These are phyloP conservation scores for Apolygus lucorum DNA, from an alignment of 1,140 invertebrate genomes.

Conservation along the genomic window DNA sequence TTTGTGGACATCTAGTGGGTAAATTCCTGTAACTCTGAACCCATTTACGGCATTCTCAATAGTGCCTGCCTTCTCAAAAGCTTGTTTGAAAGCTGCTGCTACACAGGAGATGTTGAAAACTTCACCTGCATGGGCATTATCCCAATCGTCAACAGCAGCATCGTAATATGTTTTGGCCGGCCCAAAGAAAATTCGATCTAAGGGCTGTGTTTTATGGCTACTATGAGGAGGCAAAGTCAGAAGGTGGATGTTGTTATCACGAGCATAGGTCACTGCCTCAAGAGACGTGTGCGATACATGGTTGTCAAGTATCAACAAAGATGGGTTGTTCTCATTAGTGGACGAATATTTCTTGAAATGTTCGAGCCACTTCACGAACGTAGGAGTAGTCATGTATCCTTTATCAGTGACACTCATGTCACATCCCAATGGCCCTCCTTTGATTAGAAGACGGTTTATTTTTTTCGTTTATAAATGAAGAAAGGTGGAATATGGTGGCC, in stretches of 20 bases:
- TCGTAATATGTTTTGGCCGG: constrained; percentile 36
- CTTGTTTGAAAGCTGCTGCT: constrained; percentile 31
- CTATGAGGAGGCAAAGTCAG: constrained; percentile 27
- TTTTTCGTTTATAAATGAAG: constrained; percentile 39
- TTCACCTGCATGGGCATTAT: constrained; percentile 34
- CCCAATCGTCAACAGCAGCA: constrained; percentile 34
- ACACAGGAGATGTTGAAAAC: constrained; percentile 37
- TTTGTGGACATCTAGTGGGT: constrained; percentile 37
- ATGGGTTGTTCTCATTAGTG: constrained; percentile 28
- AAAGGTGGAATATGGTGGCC: constrained; percentile 37
- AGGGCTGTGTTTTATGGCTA: constrained; percentile 37
- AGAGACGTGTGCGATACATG: constrained; percentile 32
- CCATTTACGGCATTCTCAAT: constrained; percentile 32
- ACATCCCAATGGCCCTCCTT: constrained; percentile 35
- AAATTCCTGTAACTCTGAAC: constrained; percentile 36
- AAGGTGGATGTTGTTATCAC: constrained; percentile 34
- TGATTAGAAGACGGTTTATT: constrained; percentile 33
- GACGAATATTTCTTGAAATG: constrained; percentile 33
- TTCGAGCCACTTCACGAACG: constrained; percentile 37
- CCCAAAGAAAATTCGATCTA: constrained; percentile 36
- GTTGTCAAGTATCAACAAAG: constrained; percentile 35
- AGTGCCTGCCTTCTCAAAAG: constrained; percentile 33
- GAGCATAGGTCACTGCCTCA: constrained; percentile 32
- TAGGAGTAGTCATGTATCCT: constrained; percentile 31
- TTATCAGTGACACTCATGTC: constrained; percentile 18